Evolutionary conservation across 2,888 invertebrate species (phyloP).

Genomic region (Chrysolina americana): DNA sequence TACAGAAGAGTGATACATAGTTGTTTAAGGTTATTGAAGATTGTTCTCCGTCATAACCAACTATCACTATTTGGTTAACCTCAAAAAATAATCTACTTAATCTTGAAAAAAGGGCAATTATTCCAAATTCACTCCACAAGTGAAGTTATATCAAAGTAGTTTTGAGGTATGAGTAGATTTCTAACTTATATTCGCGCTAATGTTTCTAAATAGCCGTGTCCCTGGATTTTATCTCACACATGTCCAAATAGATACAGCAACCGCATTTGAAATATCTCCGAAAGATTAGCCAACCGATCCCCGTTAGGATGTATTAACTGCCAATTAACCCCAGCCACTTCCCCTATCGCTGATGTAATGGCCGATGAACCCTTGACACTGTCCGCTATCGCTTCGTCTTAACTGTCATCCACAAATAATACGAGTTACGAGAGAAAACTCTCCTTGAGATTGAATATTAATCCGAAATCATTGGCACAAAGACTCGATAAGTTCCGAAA

Average conservation of each 20-base stretch:
- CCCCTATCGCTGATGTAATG: not conserved
- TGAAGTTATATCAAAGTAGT: too few relatives aligned
- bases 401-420: not conserved
- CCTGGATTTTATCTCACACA: too few relatives aligned
- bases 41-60: too few relatives aligned
- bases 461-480: not conserved
- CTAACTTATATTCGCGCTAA: too few relatives aligned
- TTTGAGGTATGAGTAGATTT: too few relatives aligned
- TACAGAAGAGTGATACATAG: too few relatives aligned
- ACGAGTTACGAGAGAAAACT: not conserved
- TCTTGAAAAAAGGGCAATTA: too few relatives aligned
- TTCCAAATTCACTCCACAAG: too few relatives aligned
- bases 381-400: not conserved
- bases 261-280: not conserved
- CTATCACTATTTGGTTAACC: too few relatives aligned
- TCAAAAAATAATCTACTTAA: too few relatives aligned
- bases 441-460: slow-evolving; percentile 4
- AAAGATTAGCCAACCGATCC: not conserved
- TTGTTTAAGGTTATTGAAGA: too few relatives aligned
- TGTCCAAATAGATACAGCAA: not conserved
- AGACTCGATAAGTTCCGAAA: not conserved
- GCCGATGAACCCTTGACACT: not conserved
- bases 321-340: not conserved
- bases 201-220: too few relatives aligned
- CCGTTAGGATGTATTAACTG: not conserved